Evolutionary conservation across 2,888 invertebrate genomes (phyloP).

Genomic region (Drosophila basisetae): DNA sequence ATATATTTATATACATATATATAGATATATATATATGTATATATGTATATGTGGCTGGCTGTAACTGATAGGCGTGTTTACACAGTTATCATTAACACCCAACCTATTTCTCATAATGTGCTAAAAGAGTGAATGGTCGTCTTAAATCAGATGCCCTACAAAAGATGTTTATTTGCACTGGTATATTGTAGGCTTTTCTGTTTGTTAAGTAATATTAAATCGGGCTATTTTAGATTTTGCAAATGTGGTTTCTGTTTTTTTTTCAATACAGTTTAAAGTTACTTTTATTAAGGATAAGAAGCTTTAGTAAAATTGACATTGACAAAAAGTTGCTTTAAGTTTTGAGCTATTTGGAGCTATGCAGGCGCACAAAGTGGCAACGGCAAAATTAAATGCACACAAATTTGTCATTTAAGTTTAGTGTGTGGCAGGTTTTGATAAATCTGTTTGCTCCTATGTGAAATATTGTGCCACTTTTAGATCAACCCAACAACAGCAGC

Average conservation of each 20-base stretch:
- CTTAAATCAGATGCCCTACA: slow-evolving; percentile 4
- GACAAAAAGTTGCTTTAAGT: not conserved
- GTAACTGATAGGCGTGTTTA: slow-evolving; percentile 26
- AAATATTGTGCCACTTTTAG: slow-evolving; percentile 5
- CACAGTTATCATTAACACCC: slow-evolving; percentile 14
- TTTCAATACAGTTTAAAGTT: not conserved
- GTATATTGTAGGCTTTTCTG: not conserved
- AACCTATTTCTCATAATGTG: not conserved
- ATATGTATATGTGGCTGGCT: not conserved
- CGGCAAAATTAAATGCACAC: not conserved
- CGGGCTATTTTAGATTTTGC: not conserved
- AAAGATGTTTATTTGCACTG: slow-evolving; percentile 8
- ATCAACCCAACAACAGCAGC: slow-evolving; percentile 2
- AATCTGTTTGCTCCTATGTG: not conserved
- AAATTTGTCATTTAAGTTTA: slow-evolving; percentile 12
- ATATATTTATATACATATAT: not conserved
- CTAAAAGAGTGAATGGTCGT: not conserved
- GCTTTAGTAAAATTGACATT: not conserved
- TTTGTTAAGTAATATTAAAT: not conserved
- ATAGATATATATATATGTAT: too few species aligned
- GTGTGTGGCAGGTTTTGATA: slow-evolving; percentile 14
- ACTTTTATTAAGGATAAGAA: not conserved
- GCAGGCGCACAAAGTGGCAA: not conserved
- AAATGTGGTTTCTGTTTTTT: too few species aligned
- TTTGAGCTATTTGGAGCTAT: not conserved